Evolutionary conservation across 2,888 invertebrate species (phyloP).

Genomic region (Napeogenes sylphis): DNA sequence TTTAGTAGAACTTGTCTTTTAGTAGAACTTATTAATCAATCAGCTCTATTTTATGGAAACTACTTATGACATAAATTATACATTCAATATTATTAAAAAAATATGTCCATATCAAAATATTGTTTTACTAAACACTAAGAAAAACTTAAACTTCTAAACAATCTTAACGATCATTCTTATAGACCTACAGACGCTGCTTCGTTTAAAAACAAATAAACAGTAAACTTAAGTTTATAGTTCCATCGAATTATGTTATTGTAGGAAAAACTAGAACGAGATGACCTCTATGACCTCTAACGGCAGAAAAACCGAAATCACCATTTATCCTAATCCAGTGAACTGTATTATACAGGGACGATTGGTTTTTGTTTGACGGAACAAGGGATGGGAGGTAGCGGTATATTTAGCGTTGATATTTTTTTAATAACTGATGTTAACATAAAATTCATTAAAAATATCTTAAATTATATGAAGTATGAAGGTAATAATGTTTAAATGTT

Average conservation of each 20-base stretch:
- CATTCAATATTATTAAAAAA: too few relatives aligned
- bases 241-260: slow-evolving; percentile 18
- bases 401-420: too few relatives aligned
- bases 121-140: too few relatives aligned
- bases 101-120: too few relatives aligned
- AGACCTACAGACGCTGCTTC: not conserved
- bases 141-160: too few relatives aligned
- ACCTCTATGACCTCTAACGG: slow-evolving; percentile 34
- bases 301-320: slow-evolving; percentile 32
- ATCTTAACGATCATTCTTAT: not conserved
- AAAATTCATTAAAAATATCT: too few relatives aligned
- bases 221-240: not conserved
- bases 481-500: too few relatives aligned
- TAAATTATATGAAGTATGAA: too few relatives aligned
- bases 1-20: too few relatives aligned
- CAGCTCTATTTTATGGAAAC: too few relatives aligned
- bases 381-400: slow-evolving; percentile 21
- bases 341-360: slow-evolving; percentile 39
- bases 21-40: too few relatives aligned
- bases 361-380: slow-evolving; percentile 31
- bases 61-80: too few relatives aligned
- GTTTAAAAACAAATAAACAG: slow-evolving; percentile 7
- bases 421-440: not conserved
- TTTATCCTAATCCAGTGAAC: slow-evolving; percentile 40
- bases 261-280: slow-evolving; percentile 29